phyloP scores from a whole-genome alignment of 2,797 vertebrate species.

The Esox masquinongy region DNA sequence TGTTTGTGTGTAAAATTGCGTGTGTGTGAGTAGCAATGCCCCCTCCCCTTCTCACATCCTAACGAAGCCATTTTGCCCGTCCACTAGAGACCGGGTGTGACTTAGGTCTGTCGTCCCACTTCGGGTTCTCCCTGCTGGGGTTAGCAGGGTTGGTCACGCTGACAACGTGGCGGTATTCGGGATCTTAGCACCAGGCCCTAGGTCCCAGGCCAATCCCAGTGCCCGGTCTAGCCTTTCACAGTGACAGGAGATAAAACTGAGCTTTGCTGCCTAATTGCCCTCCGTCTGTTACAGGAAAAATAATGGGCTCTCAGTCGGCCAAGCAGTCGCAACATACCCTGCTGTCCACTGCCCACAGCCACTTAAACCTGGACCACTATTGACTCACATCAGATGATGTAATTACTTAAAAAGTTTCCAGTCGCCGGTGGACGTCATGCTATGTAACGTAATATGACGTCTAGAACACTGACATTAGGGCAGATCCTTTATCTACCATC shows the following conservation, averaged over 20 bases:
- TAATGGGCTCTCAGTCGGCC: conserved; percentile 27
- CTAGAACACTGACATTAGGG: neutral
- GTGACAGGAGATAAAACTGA: conserved; percentile 40
- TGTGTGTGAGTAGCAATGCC: neutral
- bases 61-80: neutral
- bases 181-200: neutral
- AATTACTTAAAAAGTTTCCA: too few species aligned
- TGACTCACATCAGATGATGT: too few species aligned
- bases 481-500: neutral
- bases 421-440: too few species aligned
- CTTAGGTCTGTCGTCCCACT: neutral
- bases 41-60: conserved; percentile 4
- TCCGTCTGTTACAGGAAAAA: conserved; percentile 55
- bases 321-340: neutral
- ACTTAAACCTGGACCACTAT: too few species aligned
- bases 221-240: conserved; percentile 20
- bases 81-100: neutral
- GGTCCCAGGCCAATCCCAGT: conserved; percentile 16
- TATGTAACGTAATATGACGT: too few species aligned
- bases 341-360: neutral
- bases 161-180: neutral
- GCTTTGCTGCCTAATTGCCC: conserved; percentile 46
- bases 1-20: conserved; percentile 1
- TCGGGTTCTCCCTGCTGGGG: neutral
- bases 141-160: neutral